Conservation (phyloP, 2,888 invertebrate species). For the Drosophila paramelanica region DNA sequence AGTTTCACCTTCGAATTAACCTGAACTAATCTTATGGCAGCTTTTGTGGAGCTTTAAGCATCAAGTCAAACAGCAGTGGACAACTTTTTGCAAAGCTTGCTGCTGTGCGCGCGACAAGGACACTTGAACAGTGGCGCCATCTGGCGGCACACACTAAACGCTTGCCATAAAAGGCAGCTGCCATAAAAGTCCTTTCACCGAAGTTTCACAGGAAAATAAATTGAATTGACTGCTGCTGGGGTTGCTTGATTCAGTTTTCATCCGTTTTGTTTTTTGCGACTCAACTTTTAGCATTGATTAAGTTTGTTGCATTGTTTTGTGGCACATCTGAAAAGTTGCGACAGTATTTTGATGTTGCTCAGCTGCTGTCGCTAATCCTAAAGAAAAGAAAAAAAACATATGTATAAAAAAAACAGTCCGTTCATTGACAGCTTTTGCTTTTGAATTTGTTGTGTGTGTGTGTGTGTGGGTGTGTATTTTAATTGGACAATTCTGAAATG, state of each 20-base stretch:
- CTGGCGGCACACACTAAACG: constrained; percentile 24
- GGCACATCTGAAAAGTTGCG: constrained; percentile 26
- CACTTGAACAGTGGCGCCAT: constrained; percentile 38
- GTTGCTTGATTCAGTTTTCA: constrained; percentile 13
- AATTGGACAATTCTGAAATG: constrained; percentile 79
- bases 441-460: constrained; percentile 6
- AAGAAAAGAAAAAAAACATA: constrained; percentile 6
- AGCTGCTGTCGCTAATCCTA: constrained; percentile 52
- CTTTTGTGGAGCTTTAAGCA: constrained; percentile 31
- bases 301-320: constrained; percentile 29
- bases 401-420: constrained; percentile 6
- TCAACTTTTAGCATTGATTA: constrained; percentile 22
- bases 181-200: constrained; percentile 27
- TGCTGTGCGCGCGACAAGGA: constrained; percentile 3
- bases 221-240: background rate
- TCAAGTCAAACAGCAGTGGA: background rate
- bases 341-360: constrained; percentile 18
- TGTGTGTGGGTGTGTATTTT: constrained; percentile 38
- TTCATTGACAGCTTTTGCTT: constrained; percentile 32
- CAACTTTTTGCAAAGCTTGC: constrained; percentile 17
- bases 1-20: constrained; percentile 3
- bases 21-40: constrained; percentile 5
- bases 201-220: constrained; percentile 6
- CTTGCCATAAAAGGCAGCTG: constrained; percentile 50
- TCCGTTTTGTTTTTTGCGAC: background rate